Base-by-base conservation (phyloP, 2,888 invertebrate species). In the Oxycera nigricornis region DNA sequence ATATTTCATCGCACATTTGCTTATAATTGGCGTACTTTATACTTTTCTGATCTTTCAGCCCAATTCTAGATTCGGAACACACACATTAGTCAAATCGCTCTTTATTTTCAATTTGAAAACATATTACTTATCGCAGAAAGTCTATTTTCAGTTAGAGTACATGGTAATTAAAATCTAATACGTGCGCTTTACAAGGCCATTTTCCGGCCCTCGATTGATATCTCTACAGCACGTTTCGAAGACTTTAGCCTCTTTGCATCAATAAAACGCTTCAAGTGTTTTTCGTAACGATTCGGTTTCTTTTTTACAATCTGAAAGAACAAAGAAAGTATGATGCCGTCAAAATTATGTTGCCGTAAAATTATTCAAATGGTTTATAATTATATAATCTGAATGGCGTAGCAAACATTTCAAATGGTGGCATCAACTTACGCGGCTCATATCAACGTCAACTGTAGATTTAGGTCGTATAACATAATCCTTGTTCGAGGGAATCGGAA, bases 391-490 rank as follows among this genome's bases (percentile, higher is more conserved):
- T 3, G 6, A 46, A 46, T 46, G 11, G 14, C 17, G 6, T 46
- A 2, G 2, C 3, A n/a, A n/a, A 2, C 14, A 46, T 75, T 26
- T 74, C 31, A 35, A 57, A 74, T 67, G 20, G 46, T 52, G 17
- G 22, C 1, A 24, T n/a, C 4, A 11, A 86, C 89, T 86, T 85
- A 92, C 92, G 82, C 92, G 86, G 77, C 92, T 91, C 86, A 96
- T 92, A 86, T 96, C 96, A 59, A 93, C 90, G 81, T 97, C 97
- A 76, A 92, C 90, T 77, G 92, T 93, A 90, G 95, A 96, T 85
- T 94, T 94, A 14, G 99, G 98, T 67, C 99, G 88, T 79, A 94
- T 91, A 70, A 98, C 94, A 86, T 99, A 99, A 86, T 98, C 98
- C 87, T 96, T 98, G 84, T 92, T 96, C 67, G 97, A 96, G 26